Conservation (phyloP, 2,113 vertebrate genomes). For the Thalassoma bifasciatum region DNA sequence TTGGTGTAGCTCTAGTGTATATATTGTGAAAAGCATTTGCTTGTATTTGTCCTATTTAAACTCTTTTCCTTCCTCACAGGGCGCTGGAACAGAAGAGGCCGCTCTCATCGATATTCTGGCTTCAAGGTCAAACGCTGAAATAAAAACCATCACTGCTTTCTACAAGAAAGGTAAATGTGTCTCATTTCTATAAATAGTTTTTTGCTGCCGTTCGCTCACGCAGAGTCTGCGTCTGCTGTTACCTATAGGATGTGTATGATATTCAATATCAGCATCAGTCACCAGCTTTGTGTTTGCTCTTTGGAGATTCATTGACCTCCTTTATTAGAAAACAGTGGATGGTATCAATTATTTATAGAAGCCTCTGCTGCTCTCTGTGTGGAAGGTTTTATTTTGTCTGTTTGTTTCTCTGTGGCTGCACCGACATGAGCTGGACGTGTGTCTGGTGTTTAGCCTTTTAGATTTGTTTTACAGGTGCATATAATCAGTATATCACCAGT, state of each 20-base stretch:
- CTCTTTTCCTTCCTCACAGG: conserved; percentile 75
- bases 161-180: conserved; percentile 85
- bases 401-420: conserved; percentile 19
- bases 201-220: background rate
- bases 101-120: conserved; percentile 95
- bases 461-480: background rate
- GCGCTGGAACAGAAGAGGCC: conserved; percentile 95
- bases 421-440: background rate
- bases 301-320: conserved; percentile 23
- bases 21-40: background rate
- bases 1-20: too few species aligned
- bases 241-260: conserved; percentile 23
- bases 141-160: conserved; percentile 81
- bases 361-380: conserved; percentile 26
- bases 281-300: conserved; percentile 20
- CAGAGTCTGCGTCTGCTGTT: background rate
- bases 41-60: background rate
- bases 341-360: conserved; percentile 65
- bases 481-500: too few species aligned
- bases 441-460: background rate
- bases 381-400: conserved; percentile 10
- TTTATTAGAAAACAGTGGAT: conserved; percentile 54
- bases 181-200: background rate
- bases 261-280: conserved; percentile 42
- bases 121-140: conserved; percentile 87